Base-by-base conservation (phyloP, 2,113 vertebrate genomes). In the Indicator maculatus region DNA sequence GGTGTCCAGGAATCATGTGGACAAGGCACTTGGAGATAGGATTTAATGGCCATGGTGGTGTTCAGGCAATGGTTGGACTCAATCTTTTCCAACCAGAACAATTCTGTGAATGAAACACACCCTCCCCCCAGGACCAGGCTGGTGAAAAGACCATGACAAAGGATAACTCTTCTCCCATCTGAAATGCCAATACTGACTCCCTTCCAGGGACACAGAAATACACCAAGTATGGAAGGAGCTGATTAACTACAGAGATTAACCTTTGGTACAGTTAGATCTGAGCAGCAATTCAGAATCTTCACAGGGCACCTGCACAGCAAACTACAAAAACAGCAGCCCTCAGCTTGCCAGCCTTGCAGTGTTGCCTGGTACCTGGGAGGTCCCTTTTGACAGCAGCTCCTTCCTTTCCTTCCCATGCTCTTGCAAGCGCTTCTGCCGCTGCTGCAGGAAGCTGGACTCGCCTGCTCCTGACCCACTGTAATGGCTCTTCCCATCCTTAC, bases 391-490 rank as follows among this genome's bases (percentile, higher is more conserved):
- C 67, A 99, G 96, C 58, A 99, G 98, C 74, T 99, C 99, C 91
- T 98, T 99, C 86, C 99, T 98, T 85, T 99, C 98, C 80, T 99
- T 99, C 96, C 99, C 99, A 1, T 99, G 98, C 23, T 99, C 98
- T 92, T 99, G 98, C 63, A 98, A 95, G n/a, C 98, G 98, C 90
- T 97, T 98, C 95, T 99, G 98, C 90, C 99, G 97, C 74, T 97
- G 96, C 85, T 98, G 98, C 2, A 97, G 41, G 27, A 95, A 97
- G 83, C 82, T 96, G 6, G 96, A 73, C 31, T 98, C 98, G 6
- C 88, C 95, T 6, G 92, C 58, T 18, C 74, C 91, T 36, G 97
- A 84, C 41, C 97, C 97, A 9, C 94, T 93, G 60, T 97, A 88
- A 33, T 92, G 83, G 72, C 89, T 95, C 97, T 98, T 99, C 30